Evolutionary conservation across 2,113 vertebrate species (phyloP), one percentile per base, ranked within the genome.

Genomic region (Brienomyrus longianalis): DNA sequence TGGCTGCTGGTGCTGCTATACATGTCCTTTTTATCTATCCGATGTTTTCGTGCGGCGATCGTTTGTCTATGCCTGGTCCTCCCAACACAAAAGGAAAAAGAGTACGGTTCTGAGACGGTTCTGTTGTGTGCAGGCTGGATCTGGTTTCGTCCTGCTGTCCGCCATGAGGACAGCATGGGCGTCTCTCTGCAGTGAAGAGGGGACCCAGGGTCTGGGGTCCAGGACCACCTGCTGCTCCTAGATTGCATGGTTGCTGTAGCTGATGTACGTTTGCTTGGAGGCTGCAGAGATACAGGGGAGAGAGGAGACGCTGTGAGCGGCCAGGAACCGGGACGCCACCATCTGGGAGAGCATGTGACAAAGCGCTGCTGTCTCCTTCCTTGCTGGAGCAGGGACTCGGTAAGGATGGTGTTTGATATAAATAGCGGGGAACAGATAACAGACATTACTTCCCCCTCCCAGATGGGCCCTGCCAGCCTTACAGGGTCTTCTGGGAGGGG

Each of bases 201-300:
- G 50, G 9, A 52, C 77, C 91, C 88, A 91, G 39, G n/a, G 19
- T 66, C 91, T 88, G 91, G 90, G 74, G 47, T 4, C 2, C 31
- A 62, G 59, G 62, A 83, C 84, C 39, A n/a, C 83, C 48, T 85
- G 83, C 87, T 83, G 83, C 91, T 87, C 93, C 95, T 97, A 99
- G 96, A 98, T 98, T 59, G 97, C 97, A 54, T 98, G 98, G 96
- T 99, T 99, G 95, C 97, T 98, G 92, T 99, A 98, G 96, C 96
- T 97, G 95, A 99, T 98, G 74, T 98, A 99, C 83, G 97, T 99
- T 96, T 98, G 98, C 94, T 98, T 98, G 94, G 97, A 97, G 91
- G 97, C 96, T 96, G 97, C 92, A 13, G 94, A 5, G 91, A 86
- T 50, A 90, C 88, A 48, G 35, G 70, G 62, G n/a, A 93, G 92